Evolutionary conservation across 2,797 vertebrate species (phyloP), one percentile per base, ranked within the genome.

Genomic region (Sarcophilus harrisii): DNA sequence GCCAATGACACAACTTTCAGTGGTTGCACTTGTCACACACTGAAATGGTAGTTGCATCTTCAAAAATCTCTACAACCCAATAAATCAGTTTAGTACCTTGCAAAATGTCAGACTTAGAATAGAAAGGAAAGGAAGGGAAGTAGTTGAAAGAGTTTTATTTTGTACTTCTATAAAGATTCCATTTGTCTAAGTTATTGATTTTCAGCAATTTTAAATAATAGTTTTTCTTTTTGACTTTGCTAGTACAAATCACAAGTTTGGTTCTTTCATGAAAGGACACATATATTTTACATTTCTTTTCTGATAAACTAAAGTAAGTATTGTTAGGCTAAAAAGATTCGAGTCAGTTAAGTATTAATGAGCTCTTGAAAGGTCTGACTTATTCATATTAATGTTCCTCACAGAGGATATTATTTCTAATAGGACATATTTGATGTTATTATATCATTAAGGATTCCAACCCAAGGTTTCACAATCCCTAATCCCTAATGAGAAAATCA

Each of bases 11-110:
- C 73, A 27, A 95, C 94, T 93, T 92, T 95, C 96, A 94, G 96
- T 0, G 98, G 96, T 96, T 96, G 95, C 94, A 13, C 97, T 97
- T 54, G 90, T 97, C 95, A 92, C 95, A 87, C 96, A 91, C 73
- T 52, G 27, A 0, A 95, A 96, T 38, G 96, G 54, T 97, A 29
- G 94, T 60, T 92, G 92, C 95, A 0, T 2, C 95, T 96, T 95
- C 89, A 0, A 0, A 93, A 57, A 92, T 18, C 0, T 16, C 52
- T 5, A 93, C 0, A 27, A 96, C 45, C 73, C 96, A 97, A 97
- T 81, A 95, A 90, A 3, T 0, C 73, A 30, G 52, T 5, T 27
- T 94, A 95, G 97, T 24, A 49, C 91, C 95, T 95, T 96, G 93
- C 38, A 55, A 92, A 91, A 96, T 93, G 95, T 91, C 95, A 81